Evolutionary conservation across 2,797 vertebrate genomes (phyloP), one percentile per base, ranked within the genome.

Genomic region (Hemibagrus guttatus): DNA sequence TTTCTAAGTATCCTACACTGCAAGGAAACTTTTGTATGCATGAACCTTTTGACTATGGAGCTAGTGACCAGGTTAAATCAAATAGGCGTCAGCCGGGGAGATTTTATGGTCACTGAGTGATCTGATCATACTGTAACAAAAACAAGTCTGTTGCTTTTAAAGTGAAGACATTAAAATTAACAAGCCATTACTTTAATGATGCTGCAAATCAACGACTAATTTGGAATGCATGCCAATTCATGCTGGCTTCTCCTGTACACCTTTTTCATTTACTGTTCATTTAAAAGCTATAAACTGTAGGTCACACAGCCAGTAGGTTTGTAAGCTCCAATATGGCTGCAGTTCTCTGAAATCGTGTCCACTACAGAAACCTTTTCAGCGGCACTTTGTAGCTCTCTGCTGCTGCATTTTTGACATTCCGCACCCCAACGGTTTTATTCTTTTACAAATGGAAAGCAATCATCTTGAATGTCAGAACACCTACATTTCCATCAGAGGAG

Each of bases 11-110:
- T 68, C 39, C 64, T 86, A 31, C 46, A 69, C 21, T 26, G 64
- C 84, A 78, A 75, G 28, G 78, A 86, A 88, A 89, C 83, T 86
- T 89, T 89, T 88, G 72, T 87, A 87, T 80, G 84, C 86, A 85
- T 88, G 84, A 86, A 86, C 85, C 86, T 46, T 54, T 9, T 58
- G 59, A 61, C 35, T 64, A 86, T 86, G 54, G 58, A 75, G 84
- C 87, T 42, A 82, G 78, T 61, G 84, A 54, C 63, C 85, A 69
- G 81, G 85, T 84, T 69, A 87, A 86, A 86, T 90, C 86, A 89
- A 87, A 87, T 86, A 90, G 76, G 39, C 39, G 7, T 52, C 81
- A 86, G 63, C 54, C 19, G 52, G 17, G 42, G 76, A 74, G 52
- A 68, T 83, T 71, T 89, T 81, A 23, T 74, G 63, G 72, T 89